These are phyloP conservation scores for Cheilosia variabilis DNA, from an alignment of 2,888 invertebrate species.

Conservation along the genomic window DNA sequence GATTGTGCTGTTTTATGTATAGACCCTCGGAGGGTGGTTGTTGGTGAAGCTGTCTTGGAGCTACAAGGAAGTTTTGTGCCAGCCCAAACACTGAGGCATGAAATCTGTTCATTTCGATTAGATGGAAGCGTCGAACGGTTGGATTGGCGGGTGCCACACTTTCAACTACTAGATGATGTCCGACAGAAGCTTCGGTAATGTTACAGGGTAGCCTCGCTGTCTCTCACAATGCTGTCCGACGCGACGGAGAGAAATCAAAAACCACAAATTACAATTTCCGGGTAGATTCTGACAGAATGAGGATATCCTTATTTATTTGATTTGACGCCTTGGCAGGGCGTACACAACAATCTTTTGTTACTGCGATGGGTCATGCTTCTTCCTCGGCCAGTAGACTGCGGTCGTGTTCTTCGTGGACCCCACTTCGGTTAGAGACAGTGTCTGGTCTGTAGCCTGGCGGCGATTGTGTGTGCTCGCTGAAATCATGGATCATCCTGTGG, in stretches of 20 bases:
- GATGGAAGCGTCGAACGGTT: conserved; percentile 11
- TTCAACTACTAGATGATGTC: neutral
- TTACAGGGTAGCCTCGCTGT: neutral
- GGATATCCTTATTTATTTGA: conserved; percentile 56
- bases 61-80: conserved; percentile 23
- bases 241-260: conserved; percentile 37
- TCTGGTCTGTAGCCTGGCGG: neutral
- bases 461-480: conserved; percentile 1
- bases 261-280: conserved; percentile 64
- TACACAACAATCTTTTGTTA: conserved; percentile 41
- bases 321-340: conserved; percentile 35
- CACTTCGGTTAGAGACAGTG: conserved; percentile 12
- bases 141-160: neutral
- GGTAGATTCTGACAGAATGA: conserved; percentile 47
- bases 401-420: neutral
- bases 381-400: neutral
- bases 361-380: conserved; percentile 27
- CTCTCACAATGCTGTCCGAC: neutral
- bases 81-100: conserved; percentile 18
- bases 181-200: conserved; percentile 10
- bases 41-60: conserved; percentile 33
- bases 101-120: conserved; percentile 30
- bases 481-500: conserved; percentile 13
- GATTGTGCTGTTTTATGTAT: conserved; percentile 1
- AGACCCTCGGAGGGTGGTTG: conserved; percentile 1